phyloP scores from a whole-genome alignment of 1,140 invertebrate genomes.

The Glossosoma conforme region DNA sequence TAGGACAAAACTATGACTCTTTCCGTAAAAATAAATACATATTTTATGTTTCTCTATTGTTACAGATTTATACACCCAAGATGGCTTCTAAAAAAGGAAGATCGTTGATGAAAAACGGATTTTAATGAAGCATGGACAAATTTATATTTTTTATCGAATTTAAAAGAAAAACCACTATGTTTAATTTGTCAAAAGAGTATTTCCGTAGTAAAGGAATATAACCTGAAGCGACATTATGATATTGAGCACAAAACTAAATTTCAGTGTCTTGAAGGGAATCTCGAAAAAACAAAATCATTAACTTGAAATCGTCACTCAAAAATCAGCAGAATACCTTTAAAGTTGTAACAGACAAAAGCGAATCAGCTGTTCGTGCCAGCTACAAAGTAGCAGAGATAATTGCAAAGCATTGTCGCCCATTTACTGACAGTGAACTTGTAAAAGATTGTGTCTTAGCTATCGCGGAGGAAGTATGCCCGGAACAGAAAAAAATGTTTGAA shows the following conservation, averaged over 20 bases:
- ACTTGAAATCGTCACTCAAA: conserved; percentile 31
- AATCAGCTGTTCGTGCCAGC: conserved; percentile 33
- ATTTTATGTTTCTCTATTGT: conserved; percentile 5
- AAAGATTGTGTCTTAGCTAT: conserved; percentile 35
- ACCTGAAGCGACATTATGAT: conserved; percentile 34
- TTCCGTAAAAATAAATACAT: no score
- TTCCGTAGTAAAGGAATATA: conserved; percentile 36
- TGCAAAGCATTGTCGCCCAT: conserved; percentile 35
- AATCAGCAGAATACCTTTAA: conserved; percentile 33
- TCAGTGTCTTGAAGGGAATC: conserved; percentile 28
- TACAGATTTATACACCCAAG: conserved; percentile 11
- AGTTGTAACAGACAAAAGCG: conserved; percentile 29
- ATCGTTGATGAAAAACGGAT: conserved; percentile 30
- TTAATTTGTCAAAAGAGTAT: conserved; percentile 34
- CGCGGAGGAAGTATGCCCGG: conserved; percentile 35
- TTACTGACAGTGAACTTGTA: conserved; percentile 36
- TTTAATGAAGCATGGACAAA: conserved; percentile 33
- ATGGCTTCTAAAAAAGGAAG: conserved; percentile 11
- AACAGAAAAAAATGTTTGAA: conserved; percentile 30
- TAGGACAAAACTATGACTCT: no score
- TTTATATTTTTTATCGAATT: conserved; percentile 25
- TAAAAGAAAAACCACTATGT: conserved; percentile 22
- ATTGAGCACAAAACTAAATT: conserved; percentile 32
- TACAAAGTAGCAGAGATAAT: conserved; percentile 29
- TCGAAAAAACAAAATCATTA: conserved; percentile 32